Conservation (phyloP, 1,140 invertebrate species). For the Zaprionus ornatus region DNA sequence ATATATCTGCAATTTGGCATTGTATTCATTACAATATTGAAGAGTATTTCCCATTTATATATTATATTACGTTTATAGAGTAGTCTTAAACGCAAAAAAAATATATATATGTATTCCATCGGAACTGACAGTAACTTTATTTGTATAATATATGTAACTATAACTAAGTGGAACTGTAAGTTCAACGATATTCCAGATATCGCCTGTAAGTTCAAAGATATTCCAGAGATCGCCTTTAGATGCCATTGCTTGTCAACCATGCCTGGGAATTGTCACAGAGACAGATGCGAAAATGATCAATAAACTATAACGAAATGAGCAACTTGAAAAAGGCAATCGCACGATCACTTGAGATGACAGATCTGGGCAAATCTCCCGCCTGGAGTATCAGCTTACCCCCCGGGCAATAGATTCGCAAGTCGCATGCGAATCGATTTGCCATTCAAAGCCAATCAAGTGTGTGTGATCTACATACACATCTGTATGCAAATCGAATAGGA, state of each 20-base stretch:
- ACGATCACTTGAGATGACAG: slow-evolving; percentile 46
- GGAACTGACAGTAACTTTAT: no score
- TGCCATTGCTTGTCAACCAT: not conserved
- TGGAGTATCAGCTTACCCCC: slow-evolving; percentile 65
- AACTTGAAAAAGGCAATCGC: slow-evolving; percentile 49
- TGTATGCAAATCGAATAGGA: slow-evolving; percentile 60
- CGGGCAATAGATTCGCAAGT: slow-evolving; percentile 45
- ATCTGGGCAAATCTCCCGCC: slow-evolving; percentile 36
- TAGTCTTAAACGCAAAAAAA: no score
- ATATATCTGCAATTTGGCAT: no score
- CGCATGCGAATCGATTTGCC: slow-evolving; percentile 59
- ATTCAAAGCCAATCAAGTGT: slow-evolving; percentile 76
- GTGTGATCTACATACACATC: slow-evolving; percentile 51
- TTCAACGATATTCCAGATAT: not conserved
- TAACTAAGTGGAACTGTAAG: no score
- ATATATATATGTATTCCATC: no score
- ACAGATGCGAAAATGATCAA: slow-evolving; percentile 9
- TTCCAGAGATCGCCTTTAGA: not conserved
- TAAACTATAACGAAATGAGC: slow-evolving; percentile 43
- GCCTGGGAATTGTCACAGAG: not conserved
- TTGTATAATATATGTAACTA: no score
- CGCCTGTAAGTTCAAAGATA: not conserved
- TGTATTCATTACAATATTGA: no score
- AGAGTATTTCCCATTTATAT: no score
- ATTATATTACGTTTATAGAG: no score